These are phyloP conservation scores for Geothlypis trichas DNA, from an alignment of 2,113 vertebrate genomes.

Conservation along the genomic window DNA sequence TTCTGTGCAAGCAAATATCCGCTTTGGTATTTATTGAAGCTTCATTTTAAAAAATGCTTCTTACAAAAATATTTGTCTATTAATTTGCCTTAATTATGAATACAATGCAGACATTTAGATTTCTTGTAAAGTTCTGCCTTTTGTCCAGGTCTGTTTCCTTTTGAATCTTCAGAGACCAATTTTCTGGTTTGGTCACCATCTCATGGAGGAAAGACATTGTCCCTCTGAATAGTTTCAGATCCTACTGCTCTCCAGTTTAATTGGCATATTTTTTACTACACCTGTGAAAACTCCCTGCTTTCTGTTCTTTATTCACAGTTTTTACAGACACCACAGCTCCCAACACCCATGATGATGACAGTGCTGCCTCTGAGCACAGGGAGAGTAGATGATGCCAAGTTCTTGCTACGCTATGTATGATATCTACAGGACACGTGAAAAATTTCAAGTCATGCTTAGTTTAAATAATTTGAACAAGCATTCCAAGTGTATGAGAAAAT, in stretches of 20 bases:
- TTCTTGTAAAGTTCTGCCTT: background rate
- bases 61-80: background rate
- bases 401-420: background rate
- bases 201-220: background rate
- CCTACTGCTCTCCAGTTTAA: background rate
- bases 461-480: background rate
- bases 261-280: background rate
- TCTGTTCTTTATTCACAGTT: background rate
- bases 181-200: background rate
- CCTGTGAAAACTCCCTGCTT: background rate
- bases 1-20: background rate
- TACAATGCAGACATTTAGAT: background rate
- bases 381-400: background rate
- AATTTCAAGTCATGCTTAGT: background rate
- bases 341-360: fast-evolving
- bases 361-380: fast-evolving
- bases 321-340: background rate
- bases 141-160: background rate
- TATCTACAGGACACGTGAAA: background rate
- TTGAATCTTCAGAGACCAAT: background rate
- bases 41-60: background rate
- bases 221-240: background rate
- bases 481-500: background rate
- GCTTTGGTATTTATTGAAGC: background rate
- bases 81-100: background rate